Conservation (phyloP, 64 coral and sea anemone species). For the Stylophora pistillata region DNA sequence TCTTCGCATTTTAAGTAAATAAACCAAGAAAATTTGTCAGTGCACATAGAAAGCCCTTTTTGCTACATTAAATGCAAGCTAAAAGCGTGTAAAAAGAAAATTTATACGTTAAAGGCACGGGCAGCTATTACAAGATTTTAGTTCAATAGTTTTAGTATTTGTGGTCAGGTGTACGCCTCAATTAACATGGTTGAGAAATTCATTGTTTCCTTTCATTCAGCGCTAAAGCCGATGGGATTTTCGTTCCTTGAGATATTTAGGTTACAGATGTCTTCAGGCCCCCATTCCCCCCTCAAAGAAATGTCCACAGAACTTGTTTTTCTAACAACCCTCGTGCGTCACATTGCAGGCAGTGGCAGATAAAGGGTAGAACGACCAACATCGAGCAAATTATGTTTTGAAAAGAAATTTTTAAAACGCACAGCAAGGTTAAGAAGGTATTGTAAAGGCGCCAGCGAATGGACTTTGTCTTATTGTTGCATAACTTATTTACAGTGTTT, state of each 20-base stretch:
- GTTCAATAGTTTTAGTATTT: neutral
- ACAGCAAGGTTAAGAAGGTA: too few species aligned
- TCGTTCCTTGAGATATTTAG: neutral
- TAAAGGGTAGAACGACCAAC: too few species aligned
- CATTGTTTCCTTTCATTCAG: constrained; percentile 17
- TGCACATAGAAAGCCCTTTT: constrained; percentile 19
- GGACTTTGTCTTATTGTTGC: neutral
- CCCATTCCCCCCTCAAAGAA: too few species aligned
- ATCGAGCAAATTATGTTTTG: too few species aligned
- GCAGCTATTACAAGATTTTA: neutral
- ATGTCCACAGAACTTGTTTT: neutral
- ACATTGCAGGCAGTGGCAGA: too few species aligned
- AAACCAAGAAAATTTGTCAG: neutral
- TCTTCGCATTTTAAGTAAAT: constrained; percentile 16
- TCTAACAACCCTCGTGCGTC: neutral
- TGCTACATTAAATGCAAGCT: neutral
- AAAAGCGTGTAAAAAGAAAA: neutral
- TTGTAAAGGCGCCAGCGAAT: too few species aligned
- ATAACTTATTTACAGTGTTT: neutral
- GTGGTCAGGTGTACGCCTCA: neutral
- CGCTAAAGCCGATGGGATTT: constrained; percentile 10
- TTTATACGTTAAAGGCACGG: neutral
- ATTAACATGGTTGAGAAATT: constrained; percentile 4
- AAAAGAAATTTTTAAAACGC: neutral
- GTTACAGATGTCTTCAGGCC: neutral